Conservation (phyloP, 2,113 vertebrate genomes). For the Steatornis caripensis region DNA sequence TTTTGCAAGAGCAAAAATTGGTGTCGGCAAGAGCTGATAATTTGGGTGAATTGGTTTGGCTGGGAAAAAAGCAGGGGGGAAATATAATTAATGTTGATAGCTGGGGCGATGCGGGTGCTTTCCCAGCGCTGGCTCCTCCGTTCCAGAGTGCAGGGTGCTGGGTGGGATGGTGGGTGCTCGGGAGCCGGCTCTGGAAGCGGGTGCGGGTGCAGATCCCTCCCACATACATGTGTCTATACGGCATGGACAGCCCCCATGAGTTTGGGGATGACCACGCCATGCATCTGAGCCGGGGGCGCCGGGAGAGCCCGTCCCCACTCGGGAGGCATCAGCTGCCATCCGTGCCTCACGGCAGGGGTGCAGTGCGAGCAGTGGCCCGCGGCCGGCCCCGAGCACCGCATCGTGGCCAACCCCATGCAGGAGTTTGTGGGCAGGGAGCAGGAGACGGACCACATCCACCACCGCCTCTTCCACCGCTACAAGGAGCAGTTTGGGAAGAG, state of each 20-base stretch:
- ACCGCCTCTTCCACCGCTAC: constrained; percentile 69
- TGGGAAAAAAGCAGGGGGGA: too few relatives aligned
- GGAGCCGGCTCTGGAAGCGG: background rate
- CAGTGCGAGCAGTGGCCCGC: background rate
- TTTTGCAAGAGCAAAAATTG: too few relatives aligned
- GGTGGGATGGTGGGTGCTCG: background rate
- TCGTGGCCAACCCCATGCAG: constrained; percentile 80
- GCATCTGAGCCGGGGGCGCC: accelerated
- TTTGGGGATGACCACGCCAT: background rate
- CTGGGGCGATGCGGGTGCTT: too few relatives aligned
- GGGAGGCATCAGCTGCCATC: background rate
- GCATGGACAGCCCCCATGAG: background rate
- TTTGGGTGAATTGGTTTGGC: background rate
- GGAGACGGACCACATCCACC: constrained; percentile 47
- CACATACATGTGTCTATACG: accelerated
- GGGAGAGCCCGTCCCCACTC: accelerated
- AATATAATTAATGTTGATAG: too few relatives aligned
- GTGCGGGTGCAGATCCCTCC: background rate
- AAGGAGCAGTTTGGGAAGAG: constrained; percentile 68
- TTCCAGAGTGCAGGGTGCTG: background rate
- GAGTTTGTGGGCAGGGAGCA: constrained; percentile 68
- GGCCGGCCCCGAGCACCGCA: constrained; percentile 59
- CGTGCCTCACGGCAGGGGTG: background rate
- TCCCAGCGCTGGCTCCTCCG: too few relatives aligned
- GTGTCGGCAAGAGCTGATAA: too few relatives aligned